Conservation (phyloP, 1,140 invertebrate species). For the Neodiprion virginianus region DNA sequence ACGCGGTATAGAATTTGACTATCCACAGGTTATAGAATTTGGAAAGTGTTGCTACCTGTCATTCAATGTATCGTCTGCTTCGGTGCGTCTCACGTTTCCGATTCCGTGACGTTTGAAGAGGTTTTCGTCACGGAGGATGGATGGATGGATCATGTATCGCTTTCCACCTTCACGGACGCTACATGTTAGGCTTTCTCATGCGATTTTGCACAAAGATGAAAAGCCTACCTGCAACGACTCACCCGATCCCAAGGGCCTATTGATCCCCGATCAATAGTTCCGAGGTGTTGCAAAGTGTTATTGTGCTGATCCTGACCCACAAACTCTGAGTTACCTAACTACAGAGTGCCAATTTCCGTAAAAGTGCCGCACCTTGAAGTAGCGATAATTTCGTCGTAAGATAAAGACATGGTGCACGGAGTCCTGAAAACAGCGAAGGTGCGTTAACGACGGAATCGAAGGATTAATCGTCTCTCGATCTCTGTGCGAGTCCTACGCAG, state of each 20-base stretch:
- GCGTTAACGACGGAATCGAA: background rate
- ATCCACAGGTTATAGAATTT: conserved; percentile 24
- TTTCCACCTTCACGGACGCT: background rate
- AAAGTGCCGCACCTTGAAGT: too few species aligned
- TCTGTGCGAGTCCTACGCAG: background rate
- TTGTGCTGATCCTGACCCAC: background rate
- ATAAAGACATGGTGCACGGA: background rate
- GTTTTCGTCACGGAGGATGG: background rate
- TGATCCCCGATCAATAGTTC: background rate
- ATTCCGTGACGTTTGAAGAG: conserved; percentile 27
- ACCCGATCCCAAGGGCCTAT: conserved; percentile 20
- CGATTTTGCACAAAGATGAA: background rate
- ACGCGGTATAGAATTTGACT: too few species aligned
- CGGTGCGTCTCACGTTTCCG: conserved; percentile 44
- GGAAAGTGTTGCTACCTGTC: conserved; percentile 55
- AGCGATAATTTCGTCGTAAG: background rate
- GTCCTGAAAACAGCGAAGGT: background rate
- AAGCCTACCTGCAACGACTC: background rate
- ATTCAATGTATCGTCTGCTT: conserved; percentile 36
- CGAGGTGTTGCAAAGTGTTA: background rate
- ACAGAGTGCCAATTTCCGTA: too few species aligned
- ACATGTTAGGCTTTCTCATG: background rate
- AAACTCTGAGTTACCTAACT: background rate
- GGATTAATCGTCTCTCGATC: background rate
- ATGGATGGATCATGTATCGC: background rate